A percentile compares a stretch with the other conserved stretches of the same genome.
These are phyloP conservation scores for Nymphalis io DNA, from an alignment of 1,140 invertebrate species.

Conservation along the genomic window DNA sequence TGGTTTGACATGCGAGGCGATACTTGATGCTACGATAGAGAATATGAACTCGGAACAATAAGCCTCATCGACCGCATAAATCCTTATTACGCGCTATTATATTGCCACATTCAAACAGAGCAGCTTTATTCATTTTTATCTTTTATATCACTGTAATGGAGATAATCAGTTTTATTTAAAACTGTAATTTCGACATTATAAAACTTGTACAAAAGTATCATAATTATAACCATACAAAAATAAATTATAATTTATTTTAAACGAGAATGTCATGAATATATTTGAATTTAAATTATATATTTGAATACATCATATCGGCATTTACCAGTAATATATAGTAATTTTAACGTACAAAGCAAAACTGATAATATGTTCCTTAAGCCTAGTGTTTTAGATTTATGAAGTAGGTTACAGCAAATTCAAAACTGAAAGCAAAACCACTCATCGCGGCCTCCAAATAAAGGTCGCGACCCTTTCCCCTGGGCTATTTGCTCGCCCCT, in stretches of 20 bases:
- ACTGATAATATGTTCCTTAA: background rate
- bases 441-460: slow-evolving; percentile 57
- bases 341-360: background rate
- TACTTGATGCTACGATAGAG: slow-evolving; percentile 29
- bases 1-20: slow-evolving; percentile 45
- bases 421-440: slow-evolving; percentile 45
- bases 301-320: too few relatives aligned
- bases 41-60: slow-evolving; percentile 19
- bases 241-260: too few relatives aligned
- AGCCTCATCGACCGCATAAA: slow-evolving; percentile 25
- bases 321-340: too few relatives aligned
- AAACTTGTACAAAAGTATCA: too few relatives aligned
- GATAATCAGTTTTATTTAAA: background rate
- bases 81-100: slow-evolving; percentile 24
- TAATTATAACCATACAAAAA: too few relatives aligned
- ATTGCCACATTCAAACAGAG: background rate
- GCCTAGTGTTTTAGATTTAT: slow-evolving; percentile 15
- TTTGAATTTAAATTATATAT: too few relatives aligned
- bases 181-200: background rate
- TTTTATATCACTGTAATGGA: background rate
- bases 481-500: slow-evolving; percentile 64
- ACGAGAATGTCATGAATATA: too few relatives aligned
- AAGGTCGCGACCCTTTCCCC: slow-evolving; percentile 70
- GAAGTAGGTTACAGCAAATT: slow-evolving; percentile 41
- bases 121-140: background rate